Percentiles rank a stretch among this genome's conserved stretches.
Conservation (phyloP, 2,797 vertebrate species). For the Pangasius macronema region DNA sequence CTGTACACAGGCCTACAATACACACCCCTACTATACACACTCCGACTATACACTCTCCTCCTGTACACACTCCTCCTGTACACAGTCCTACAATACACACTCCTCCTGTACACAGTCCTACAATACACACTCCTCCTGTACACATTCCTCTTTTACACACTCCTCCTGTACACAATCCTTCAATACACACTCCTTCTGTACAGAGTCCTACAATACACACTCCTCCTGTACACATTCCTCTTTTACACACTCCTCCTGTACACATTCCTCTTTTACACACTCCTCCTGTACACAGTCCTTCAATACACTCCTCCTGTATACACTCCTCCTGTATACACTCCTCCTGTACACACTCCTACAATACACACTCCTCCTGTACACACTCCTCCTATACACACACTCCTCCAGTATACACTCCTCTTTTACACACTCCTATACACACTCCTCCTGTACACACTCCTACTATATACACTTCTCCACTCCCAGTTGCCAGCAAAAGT, state of each 20-base stretch:
- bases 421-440: neutral
- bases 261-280: neutral
- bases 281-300: neutral
- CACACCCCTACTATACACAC: neutral
- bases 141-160: neutral
- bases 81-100: neutral
- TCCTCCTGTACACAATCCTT: accelerated
- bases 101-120: neutral
- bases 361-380: neutral
- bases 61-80: neutral
- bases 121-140: neutral
- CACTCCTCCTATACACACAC: neutral
- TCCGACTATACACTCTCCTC: neutral
- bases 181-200: neutral
- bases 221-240: neutral
- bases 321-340: neutral
- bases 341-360: neutral
- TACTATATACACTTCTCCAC: neutral
- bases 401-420: neutral
- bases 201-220: neutral
- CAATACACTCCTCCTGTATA: neutral
- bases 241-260: neutral
- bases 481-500: neutral
- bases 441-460: neutral
- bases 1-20: neutral